A percentile compares a stretch with the other conserved stretches of the same genome.
phyloP scores from a whole-genome alignment of 1,140 invertebrate species.

The Pinna nobilis region DNA sequence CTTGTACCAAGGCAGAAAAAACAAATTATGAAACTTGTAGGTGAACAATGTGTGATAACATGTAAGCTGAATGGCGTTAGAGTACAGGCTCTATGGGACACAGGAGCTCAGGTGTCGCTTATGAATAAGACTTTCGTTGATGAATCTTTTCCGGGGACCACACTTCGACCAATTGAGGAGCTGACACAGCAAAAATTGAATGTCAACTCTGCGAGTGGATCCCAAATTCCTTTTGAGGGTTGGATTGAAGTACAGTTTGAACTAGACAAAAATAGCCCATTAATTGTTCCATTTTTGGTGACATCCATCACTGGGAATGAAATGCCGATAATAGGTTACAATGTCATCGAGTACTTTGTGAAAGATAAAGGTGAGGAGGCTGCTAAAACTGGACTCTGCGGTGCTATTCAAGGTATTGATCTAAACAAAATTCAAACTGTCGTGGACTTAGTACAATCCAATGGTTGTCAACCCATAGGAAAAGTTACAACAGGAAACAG shows the following conservation, averaged over 20 bases:
- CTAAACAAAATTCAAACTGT: no score
- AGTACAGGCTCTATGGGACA: conserved; percentile 6
- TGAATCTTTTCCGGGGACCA: not conserved
- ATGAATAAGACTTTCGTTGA: not conserved
- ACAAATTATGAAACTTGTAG: not conserved
- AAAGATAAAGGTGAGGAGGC: no score
- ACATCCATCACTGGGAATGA: not conserved
- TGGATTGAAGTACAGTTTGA: conserved; percentile 11
- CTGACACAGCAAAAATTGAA: not conserved
- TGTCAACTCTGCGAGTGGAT: conserved; percentile 18
- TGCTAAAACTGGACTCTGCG: not conserved
- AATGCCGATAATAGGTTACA: conserved; percentile 29
- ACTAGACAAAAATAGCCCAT: not conserved
- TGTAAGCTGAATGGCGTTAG: not conserved
- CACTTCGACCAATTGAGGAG: not conserved
- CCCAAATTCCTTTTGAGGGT: conserved; percentile 19
- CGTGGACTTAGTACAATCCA: no score
- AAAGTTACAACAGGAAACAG: not conserved
- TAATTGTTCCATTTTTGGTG: conserved; percentile 38
- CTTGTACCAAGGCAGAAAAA: not conserved
- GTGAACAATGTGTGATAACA: conserved; percentile 8
- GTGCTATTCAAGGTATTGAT: not conserved
- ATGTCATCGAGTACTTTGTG: conserved; percentile 27
- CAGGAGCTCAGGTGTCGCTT: conserved; percentile 8
- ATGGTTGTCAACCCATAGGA: not conserved